A percentile compares a stretch with the other conserved stretches of the same genome.
These are phyloP conservation scores for Dreissena polymorpha DNA, from an alignment of 1,140 invertebrate genomes.

Conservation along the genomic window DNA sequence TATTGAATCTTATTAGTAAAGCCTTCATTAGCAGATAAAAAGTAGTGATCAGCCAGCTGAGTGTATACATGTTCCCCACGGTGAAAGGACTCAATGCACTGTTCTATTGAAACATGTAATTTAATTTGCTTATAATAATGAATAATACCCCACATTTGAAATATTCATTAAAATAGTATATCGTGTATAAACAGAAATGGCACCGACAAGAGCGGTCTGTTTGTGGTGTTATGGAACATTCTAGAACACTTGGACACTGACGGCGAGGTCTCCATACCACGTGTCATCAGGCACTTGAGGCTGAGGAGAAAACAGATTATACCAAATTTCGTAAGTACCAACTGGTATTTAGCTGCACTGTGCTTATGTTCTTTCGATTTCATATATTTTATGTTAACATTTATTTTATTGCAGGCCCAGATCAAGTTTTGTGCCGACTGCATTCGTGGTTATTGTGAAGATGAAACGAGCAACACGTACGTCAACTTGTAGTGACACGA, in stretches of 20 bases:
- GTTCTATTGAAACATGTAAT: too few relatives aligned
- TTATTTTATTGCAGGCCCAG: slow-evolving; percentile 15
- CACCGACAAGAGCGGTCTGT: slow-evolving; percentile 34
- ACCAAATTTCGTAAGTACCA: slow-evolving; percentile 46
- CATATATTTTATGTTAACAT: not conserved
- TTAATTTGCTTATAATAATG: too few relatives aligned
- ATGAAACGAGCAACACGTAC: too few relatives aligned
- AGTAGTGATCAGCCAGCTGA: too few relatives aligned
- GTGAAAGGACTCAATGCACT: too few relatives aligned
- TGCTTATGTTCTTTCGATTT: not conserved
- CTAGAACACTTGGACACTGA: slow-evolving; percentile 1
- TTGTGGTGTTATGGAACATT: slow-evolving; percentile 13
- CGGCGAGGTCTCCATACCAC: slow-evolving; percentile 20
- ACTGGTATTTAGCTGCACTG: not conserved
- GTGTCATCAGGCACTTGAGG: slow-evolving; percentile 21
- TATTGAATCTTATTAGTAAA: too few relatives aligned
- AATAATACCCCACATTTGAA: too few relatives aligned
- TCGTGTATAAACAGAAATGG: slow-evolving; percentile 20
- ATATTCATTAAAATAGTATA: not conserved
- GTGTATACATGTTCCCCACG: too few relatives aligned
- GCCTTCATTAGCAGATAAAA: too few relatives aligned
- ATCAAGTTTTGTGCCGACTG: slow-evolving; percentile 13
- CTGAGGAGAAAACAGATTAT: slow-evolving; percentile 26
- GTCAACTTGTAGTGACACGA: too few relatives aligned
- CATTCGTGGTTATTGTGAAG: not conserved